Base-by-base conservation (phyloP, 2,113 vertebrate genomes). In the Monopterus albus region DNA sequence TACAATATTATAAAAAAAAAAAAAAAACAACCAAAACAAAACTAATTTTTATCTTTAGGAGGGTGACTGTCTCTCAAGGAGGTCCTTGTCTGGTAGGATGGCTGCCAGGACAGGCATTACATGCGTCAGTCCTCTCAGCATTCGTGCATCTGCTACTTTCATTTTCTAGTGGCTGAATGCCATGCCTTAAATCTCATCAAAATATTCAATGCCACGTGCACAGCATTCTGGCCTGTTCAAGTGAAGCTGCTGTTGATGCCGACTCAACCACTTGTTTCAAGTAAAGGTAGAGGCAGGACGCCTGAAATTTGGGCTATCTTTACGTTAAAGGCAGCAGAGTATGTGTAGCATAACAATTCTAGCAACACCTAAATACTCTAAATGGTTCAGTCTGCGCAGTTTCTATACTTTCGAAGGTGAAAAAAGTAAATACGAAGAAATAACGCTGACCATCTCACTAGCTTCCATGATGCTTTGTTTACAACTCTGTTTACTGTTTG, bases 71-170 rank as follows among this genome's bases (percentile, higher is more conserved):
- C 58, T 57, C 42, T 56, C 20, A 38, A 29, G 49, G 71, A 70
- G 38, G 63, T 45, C 29, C 62, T 47, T 53, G 45, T 69, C n/a
- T 64, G 23, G 63, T 13, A 25, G 40, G 26, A 36, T 0, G 52
- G 38, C 62, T 60, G 60, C 61, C 43, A 57, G 40, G 21, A 3
- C 28, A 56, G 60, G 45, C 14, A 8, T 26, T 31, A 45, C 28
- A 67, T 39, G 26, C 58, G 59, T 69, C 58, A 59, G 40, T 15
- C 31, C 18, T 43, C 14, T 38, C 33, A 26, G 45, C 17, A n/a
- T 52, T 50, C 45, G 12, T 17, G 35, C 4, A 39, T 49, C 29
- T 33, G 75, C 40, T 69, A 31, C 72, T 49, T 43, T 36, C 20
- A 39, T 17, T 56, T n/a, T 29, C 13, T 23, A 0, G 1, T 39